A percentile compares a stretch with the other conserved stretches of the same genome.
Conservation (phyloP, 2,113 vertebrate genomes). For the Eurypyga helias region DNA sequence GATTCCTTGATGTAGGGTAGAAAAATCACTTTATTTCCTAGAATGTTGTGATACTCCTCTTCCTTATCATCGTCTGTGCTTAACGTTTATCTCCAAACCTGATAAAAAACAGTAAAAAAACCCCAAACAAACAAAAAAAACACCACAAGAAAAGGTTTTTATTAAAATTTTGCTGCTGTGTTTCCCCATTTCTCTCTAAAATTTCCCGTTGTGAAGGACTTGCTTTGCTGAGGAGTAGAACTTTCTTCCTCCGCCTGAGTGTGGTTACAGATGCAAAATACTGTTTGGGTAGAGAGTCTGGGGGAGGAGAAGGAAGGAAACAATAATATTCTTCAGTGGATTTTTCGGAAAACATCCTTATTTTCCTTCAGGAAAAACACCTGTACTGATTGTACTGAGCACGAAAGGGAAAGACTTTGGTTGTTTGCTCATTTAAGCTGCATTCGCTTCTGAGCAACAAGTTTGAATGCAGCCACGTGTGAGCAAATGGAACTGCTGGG, state of each 20-base stretch:
- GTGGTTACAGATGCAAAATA: background rate
- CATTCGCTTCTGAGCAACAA: background rate
- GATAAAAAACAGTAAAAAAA: background rate
- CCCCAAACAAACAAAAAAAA: too few species aligned
- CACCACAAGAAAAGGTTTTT: background rate
- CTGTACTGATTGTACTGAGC: background rate
- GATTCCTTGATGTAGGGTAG: background rate
- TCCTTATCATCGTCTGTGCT: background rate
- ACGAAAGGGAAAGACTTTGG: background rate
- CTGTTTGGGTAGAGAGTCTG: background rate
- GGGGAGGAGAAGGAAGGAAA: background rate
- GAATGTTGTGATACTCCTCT: background rate
- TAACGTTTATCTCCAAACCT: background rate
- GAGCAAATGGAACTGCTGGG: background rate
- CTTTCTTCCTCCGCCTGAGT: background rate
- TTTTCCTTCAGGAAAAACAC: background rate
- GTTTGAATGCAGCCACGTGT: accelerated
- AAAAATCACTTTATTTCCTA: background rate
- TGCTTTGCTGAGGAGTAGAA: background rate
- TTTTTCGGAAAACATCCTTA: background rate
- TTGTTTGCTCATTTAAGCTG: background rate
- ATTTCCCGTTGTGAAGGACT: background rate
- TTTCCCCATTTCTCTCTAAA: background rate
- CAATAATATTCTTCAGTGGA: background rate
- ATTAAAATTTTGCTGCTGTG: background rate